Percentiles rank a stretch among this genome's conserved stretches.
Evolutionary conservation across 2,888 invertebrate species (phyloP).

Genomic region (Callyntrura guangdongensis): DNA sequence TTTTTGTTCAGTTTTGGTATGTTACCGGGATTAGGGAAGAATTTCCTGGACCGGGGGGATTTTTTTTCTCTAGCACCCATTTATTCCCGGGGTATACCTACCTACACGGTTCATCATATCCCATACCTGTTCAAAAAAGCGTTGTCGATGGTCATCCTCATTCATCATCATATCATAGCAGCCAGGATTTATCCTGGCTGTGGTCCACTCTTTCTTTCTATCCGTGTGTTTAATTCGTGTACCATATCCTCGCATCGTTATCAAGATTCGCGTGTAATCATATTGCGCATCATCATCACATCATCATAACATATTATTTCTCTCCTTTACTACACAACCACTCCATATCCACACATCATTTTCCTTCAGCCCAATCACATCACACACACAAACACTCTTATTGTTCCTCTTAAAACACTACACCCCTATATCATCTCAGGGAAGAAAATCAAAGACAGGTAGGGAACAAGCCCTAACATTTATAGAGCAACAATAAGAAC

Average conservation of each 20-base stretch:
- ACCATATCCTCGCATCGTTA: too few species aligned
- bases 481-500: not conserved
- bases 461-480: not conserved
- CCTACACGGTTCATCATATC: too few species aligned
- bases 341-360: not conserved
- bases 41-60: too few species aligned
- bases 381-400: not conserved
- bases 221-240: not conserved
- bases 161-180: not conserved
- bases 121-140: too few species aligned
- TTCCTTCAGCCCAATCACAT: slow-evolving; percentile 2
- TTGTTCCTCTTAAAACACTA: too few species aligned
- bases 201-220: slow-evolving; percentile 39
- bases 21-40: too few species aligned
- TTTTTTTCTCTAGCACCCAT: not conserved
- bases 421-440: not conserved
- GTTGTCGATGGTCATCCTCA: too few species aligned
- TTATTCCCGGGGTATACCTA: not conserved
- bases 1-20: too few species aligned
- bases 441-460: slow-evolving; percentile 30
- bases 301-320: too few species aligned
- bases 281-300: too few species aligned
- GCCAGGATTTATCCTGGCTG: not conserved
- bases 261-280: too few species aligned
- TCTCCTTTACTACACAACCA: too few species aligned